These are phyloP conservation scores for Pseudomyrmex gracilis DNA, from an alignment of 1,140 invertebrate genomes.

Conservation along the genomic window DNA sequence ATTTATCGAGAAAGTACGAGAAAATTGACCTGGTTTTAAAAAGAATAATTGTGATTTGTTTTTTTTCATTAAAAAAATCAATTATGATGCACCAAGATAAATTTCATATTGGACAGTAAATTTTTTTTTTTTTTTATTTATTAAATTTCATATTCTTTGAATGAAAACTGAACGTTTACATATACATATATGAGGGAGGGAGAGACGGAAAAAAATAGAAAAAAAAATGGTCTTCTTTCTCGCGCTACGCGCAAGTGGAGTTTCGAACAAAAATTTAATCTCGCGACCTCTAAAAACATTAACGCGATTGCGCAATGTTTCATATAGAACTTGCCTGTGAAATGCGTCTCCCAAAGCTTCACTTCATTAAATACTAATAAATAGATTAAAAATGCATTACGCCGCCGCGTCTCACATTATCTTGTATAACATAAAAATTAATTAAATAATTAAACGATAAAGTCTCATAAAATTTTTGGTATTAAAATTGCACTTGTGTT, in stretches of 20 bases:
- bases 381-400: conserved; percentile 21
- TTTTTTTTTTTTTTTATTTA: not conserved
- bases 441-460: conserved; percentile 9
- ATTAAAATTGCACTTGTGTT: not conserved
- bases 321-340: not conserved
- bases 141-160: conserved; percentile 1
- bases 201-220: not conserved
- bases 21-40: too few relatives aligned
- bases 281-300: conserved; percentile 40
- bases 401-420: not conserved
- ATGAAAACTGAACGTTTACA: not conserved
- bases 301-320: conserved; percentile 16
- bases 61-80: not conserved
- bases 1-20: too few relatives aligned
- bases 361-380: conserved; percentile 29
- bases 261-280: conserved; percentile 39
- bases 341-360: not conserved
- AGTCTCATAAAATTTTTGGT: not conserved
- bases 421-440: not conserved
- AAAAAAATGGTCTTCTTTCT: conserved; percentile 3
- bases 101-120: too few relatives aligned
- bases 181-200: not conserved
- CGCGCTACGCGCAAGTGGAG: not conserved
- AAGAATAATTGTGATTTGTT: not conserved
- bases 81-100: too few relatives aligned